phyloP scores from a whole-genome alignment of 2,797 vertebrate genomes.

The Alca torda region DNA sequence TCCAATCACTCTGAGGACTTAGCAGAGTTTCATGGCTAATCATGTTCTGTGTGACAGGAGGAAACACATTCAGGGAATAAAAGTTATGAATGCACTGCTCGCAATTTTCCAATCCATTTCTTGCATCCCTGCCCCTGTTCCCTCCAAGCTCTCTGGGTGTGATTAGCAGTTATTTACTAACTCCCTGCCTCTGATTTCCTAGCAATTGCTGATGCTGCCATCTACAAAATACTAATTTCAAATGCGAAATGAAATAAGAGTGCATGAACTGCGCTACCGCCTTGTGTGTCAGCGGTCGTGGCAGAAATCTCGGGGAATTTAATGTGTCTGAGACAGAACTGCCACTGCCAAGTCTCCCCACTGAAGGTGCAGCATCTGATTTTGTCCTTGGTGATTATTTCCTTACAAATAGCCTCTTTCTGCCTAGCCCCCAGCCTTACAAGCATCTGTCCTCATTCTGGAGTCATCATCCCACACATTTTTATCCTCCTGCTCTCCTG shows the following conservation, averaged over 20 bases:
- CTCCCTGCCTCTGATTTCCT: slow-evolving; percentile 15
- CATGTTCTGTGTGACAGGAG: slow-evolving; percentile 9
- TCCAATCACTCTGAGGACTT: slow-evolving; percentile 26
- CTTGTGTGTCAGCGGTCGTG: background rate
- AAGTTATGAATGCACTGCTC: background rate
- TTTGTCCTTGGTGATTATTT: background rate
- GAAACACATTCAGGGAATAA: slow-evolving; percentile 15
- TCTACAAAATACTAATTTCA: slow-evolving; percentile 44
- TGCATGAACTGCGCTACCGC: background rate
- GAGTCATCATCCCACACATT: background rate
- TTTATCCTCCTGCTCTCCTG: background rate
- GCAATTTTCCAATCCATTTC: slow-evolving; percentile 28
- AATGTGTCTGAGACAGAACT: background rate
- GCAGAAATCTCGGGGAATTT: slow-evolving; percentile 15
- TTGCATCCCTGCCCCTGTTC: background rate
- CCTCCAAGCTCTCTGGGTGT: background rate
- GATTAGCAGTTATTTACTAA: slow-evolving; percentile 52
- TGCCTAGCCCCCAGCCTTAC: background rate
- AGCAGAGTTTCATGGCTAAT: slow-evolving; percentile 23
- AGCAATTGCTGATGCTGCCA: slow-evolving; percentile 18
- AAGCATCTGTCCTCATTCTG: background rate
- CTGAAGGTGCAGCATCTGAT: slow-evolving; percentile 13
- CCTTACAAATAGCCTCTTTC: background rate
- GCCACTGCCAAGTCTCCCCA: background rate
- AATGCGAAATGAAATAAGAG: slow-evolving; percentile 21